These are phyloP conservation scores for Microctenopoma steveboyesi DNA, from an alignment of 2,797 vertebrate genomes.

Conservation along the genomic window DNA sequence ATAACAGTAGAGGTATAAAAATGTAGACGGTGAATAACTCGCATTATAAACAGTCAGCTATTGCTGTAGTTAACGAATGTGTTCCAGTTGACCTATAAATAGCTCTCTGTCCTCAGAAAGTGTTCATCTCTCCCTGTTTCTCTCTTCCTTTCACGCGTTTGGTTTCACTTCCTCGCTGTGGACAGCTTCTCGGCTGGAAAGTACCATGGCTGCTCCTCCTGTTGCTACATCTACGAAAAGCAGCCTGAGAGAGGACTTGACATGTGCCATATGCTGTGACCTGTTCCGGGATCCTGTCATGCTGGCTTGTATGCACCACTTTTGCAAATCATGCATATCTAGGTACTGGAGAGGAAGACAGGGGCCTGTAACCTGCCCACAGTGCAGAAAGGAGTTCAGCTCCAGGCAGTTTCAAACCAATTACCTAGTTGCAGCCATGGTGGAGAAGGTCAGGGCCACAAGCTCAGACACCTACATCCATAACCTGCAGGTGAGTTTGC, in stretches of 20 bases:
- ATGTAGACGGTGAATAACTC: neutral
- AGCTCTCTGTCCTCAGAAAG: neutral
- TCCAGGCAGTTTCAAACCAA: slow-evolving; percentile 84
- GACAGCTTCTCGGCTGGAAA: neutral
- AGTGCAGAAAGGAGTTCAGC: slow-evolving; percentile 86
- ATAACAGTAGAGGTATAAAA: neutral
- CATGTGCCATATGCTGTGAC: slow-evolving; percentile 90
- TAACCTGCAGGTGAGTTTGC: slow-evolving; percentile 80
- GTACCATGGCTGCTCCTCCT: slow-evolving; percentile 56
- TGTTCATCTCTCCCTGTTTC: neutral
- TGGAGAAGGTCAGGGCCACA: slow-evolving; percentile 85
- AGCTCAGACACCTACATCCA: slow-evolving; percentile 65
- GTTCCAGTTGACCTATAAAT: slow-evolving; percentile 4
- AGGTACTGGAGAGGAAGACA: slow-evolving; percentile 83
- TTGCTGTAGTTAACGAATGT: neutral
- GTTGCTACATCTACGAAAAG: slow-evolving; percentile 40
- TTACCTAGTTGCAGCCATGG: slow-evolving; percentile 88
- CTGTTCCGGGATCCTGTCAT: slow-evolving; percentile 89
- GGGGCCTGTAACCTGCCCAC: slow-evolving; percentile 81
- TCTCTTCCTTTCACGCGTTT: slow-evolving; percentile 6
- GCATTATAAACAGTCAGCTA: neutral
- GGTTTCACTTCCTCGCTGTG: slow-evolving; percentile 42
- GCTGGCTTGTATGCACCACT: slow-evolving; percentile 92
- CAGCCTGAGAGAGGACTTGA: slow-evolving; percentile 88
- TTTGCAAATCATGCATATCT: slow-evolving; percentile 88